Evolutionary conservation across 2,888 invertebrate species (phyloP).

Genomic region (Melanotus villosus): DNA sequence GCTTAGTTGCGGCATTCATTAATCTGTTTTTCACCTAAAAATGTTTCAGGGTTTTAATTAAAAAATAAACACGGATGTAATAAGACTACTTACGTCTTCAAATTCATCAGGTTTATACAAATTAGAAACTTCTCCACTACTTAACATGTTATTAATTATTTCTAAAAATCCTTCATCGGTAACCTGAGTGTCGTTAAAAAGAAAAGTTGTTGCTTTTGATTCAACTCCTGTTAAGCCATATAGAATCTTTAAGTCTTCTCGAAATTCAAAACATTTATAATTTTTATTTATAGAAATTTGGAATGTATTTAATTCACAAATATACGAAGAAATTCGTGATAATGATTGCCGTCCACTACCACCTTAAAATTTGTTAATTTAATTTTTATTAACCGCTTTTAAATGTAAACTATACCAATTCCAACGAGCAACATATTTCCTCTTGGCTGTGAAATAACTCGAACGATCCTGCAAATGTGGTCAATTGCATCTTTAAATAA

Average conservation of each 20-base stretch:
- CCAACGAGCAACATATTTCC: constrained; percentile 90
- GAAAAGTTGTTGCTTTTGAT: constrained; percentile 81
- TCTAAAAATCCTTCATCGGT: constrained; percentile 88
- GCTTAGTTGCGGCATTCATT: constrained; percentile 72
- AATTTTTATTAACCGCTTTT: background rate
- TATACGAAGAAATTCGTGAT: constrained; percentile 82
- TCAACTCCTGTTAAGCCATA: constrained; percentile 84
- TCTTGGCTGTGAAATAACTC: constrained; percentile 87
- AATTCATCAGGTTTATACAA: constrained; percentile 91
- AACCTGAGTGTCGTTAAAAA: constrained; percentile 90
- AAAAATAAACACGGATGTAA: too few relatives aligned
- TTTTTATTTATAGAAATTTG: constrained; percentile 86
- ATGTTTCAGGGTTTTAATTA: too few relatives aligned
- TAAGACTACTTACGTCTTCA: constrained; percentile 81
- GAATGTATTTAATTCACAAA: constrained; percentile 84
- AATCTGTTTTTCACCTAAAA: constrained; percentile 71
- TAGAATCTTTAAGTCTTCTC: constrained; percentile 84
- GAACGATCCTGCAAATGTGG: constrained; percentile 85
- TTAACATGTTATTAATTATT: constrained; percentile 90
- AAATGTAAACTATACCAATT: constrained; percentile 71
- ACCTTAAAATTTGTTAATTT: constrained; percentile 68
- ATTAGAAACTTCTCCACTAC: constrained; percentile 90
- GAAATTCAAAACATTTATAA: constrained; percentile 83
- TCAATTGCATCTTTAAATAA: constrained; percentile 90
- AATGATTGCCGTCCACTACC: constrained; percentile 90